Conservation (phyloP, 2,888 invertebrate genomes). For the Drosophila meridiana region DNA sequence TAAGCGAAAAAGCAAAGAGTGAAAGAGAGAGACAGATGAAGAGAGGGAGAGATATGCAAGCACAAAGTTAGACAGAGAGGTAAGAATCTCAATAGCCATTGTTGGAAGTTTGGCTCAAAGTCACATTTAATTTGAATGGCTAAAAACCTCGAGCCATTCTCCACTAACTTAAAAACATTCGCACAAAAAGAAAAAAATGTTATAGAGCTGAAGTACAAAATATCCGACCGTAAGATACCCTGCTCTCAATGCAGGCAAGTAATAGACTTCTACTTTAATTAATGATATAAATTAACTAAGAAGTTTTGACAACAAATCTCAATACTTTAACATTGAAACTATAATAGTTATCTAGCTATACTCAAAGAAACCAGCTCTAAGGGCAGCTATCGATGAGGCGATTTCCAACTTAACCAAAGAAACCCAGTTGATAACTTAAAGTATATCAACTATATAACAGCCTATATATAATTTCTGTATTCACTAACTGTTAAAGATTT, state of each 20-base stretch:
- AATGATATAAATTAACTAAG: too few relatives aligned
- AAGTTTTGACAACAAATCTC: too few relatives aligned
- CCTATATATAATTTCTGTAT: too few relatives aligned
- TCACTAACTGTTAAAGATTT: too few relatives aligned
- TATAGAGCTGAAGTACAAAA: too few relatives aligned
- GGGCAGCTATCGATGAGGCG: background rate
- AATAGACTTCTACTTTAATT: too few relatives aligned
- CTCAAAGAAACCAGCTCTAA: background rate
- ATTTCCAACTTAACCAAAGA: too few relatives aligned
- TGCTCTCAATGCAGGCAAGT: background rate
- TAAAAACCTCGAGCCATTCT: constrained; percentile 8
- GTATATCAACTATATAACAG: too few relatives aligned
- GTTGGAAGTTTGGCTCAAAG: constrained; percentile 40
- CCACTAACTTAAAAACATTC: constrained; percentile 21
- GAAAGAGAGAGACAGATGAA: background rate
- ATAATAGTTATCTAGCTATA: background rate
- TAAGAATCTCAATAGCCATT: constrained; percentile 13
- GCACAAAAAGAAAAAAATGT: background rate
- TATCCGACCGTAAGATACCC: background rate
- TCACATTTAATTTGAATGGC: constrained; percentile 54
- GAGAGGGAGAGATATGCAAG: background rate
- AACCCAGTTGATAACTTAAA: too few relatives aligned
- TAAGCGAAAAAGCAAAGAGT: background rate
- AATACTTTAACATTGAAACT: too few relatives aligned
- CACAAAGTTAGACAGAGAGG: background rate